phyloP scores from a whole-genome alignment of 2,888 invertebrate species.

The Drosophila fulvimacula region DNA sequence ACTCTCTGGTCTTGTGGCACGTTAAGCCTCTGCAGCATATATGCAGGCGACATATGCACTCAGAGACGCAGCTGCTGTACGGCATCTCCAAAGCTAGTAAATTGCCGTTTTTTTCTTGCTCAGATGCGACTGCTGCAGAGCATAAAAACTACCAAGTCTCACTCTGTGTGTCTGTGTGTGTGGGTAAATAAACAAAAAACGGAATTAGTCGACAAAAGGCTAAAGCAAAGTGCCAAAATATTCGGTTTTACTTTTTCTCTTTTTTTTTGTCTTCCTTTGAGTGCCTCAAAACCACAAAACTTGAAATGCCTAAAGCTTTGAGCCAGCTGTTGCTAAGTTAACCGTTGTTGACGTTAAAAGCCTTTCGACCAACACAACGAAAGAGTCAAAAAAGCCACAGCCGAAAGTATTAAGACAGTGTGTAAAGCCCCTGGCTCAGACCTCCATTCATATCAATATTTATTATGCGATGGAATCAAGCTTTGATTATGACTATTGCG shows the following conservation, averaged over 20 bases:
- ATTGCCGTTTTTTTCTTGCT: constrained; percentile 64
- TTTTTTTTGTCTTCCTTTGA: constrained; percentile 21
- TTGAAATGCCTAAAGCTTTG: constrained; percentile 63
- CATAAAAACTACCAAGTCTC: constrained; percentile 48
- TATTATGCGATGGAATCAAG: background rate
- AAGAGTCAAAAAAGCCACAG: background rate
- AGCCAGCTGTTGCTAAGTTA: constrained; percentile 60
- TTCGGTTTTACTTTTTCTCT: constrained; percentile 27
- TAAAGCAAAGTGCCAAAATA: constrained; percentile 75
- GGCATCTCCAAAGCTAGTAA: constrained; percentile 61
- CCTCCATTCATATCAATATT: background rate
- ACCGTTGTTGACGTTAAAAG: constrained; percentile 27
- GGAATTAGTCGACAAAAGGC: constrained; percentile 70
- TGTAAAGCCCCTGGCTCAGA: background rate
- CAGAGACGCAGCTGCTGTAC: constrained; percentile 59
- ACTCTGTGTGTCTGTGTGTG: constrained; percentile 11
- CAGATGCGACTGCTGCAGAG: constrained; percentile 49
- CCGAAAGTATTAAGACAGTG: constrained; percentile 1
- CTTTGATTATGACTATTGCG: background rate
- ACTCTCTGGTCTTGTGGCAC: constrained; percentile 36
- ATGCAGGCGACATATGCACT: constrained; percentile 44
- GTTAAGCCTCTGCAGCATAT: constrained; percentile 62
- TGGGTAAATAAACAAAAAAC: constrained; percentile 69
- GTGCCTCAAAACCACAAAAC: constrained; percentile 59
- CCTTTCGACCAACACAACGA: constrained; percentile 2